Base-by-base conservation (phyloP, 2,113 vertebrate genomes). In the Pardalotus punctatus region DNA sequence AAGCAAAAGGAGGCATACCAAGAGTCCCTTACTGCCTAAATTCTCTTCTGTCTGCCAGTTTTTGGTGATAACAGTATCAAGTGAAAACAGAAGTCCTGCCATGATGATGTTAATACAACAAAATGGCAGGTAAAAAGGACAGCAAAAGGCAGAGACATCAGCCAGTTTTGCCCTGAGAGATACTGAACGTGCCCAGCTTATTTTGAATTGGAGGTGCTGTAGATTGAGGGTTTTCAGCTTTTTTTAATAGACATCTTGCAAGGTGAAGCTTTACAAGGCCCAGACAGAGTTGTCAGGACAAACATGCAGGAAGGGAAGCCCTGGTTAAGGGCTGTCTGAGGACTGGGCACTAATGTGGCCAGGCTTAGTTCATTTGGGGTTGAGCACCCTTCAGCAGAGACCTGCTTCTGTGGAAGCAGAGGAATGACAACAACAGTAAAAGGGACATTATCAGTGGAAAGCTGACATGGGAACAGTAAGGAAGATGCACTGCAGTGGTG, bases 221-320 rank as follows among this genome's bases (percentile, higher is more conserved):
- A 70, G 71, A 73, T 80, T 60, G 65, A 76, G 20, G 10, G 14
- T 36, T 43, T 80, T 78, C 76, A 62, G 64, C 29, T 21, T 40
- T 77, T 73, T 73, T 40, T 3, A 71, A 60, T 15, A 54, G 11
- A 22, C 12, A 48, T 11, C 36, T 51, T 54, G 31, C 56, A 76
- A 65, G 12, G 9, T n/a, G 54, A 79, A 74, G 50, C 10, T 74
- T 82, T 23, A 53, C 80, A 88, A 82, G 36, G 8, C 25, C 22
- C 0, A 6, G 21, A 15, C 6, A 42, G 29, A 42, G 21, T 10
- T 0, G 0, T 13, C 40, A 81, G 42, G 24, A 47, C 16, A 81
- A 81, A 91, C 27, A 27, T 1, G 5, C 38, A 71, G 64, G 16
- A 89, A 87, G 9, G 21, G 33, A 73, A 78, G 20, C 19, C 40